phyloP scores from a whole-genome alignment of 2,797 vertebrate genomes.

The Potorous gilbertii region DNA sequence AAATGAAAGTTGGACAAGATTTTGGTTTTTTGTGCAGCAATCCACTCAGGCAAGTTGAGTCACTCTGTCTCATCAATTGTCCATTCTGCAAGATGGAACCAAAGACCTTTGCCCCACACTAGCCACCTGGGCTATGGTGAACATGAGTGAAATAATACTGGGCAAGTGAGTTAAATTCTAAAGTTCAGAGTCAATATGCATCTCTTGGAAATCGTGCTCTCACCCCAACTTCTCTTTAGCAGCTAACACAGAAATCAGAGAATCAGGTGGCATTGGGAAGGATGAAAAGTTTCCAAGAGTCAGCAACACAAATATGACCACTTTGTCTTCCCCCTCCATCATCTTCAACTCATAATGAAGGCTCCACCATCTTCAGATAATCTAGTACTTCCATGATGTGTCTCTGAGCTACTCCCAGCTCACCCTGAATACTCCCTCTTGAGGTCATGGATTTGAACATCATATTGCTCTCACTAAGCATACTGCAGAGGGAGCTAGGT shows the following conservation, averaged over 20 bases:
- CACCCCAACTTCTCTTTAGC: neutral
- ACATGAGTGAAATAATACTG: neutral
- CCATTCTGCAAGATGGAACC: neutral
- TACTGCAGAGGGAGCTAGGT: neutral
- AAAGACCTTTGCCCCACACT: neutral
- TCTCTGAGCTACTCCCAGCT: neutral
- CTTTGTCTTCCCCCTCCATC: neutral
- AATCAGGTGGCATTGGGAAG: neutral
- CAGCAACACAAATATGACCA: neutral
- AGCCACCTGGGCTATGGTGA: neutral
- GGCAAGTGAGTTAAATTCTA: neutral
- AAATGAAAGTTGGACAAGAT: neutral
- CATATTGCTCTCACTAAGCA: neutral
- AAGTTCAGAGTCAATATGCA: neutral
- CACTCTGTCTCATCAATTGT: neutral
- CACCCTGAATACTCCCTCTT: neutral
- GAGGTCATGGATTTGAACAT: neutral
- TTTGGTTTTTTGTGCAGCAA: slow-evolving; percentile 9
- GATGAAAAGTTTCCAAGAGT: neutral
- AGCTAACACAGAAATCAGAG: slow-evolving; percentile 10
- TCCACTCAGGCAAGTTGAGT: neutral
- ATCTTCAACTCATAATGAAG: neutral
- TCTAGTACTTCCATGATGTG: neutral
- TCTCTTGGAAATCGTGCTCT: neutral
- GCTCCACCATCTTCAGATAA: neutral